Percentiles rank a stretch among this genome's conserved stretches.
Conservation (phyloP, 2,888 invertebrate genomes). For the Rhagonycha lutea region DNA sequence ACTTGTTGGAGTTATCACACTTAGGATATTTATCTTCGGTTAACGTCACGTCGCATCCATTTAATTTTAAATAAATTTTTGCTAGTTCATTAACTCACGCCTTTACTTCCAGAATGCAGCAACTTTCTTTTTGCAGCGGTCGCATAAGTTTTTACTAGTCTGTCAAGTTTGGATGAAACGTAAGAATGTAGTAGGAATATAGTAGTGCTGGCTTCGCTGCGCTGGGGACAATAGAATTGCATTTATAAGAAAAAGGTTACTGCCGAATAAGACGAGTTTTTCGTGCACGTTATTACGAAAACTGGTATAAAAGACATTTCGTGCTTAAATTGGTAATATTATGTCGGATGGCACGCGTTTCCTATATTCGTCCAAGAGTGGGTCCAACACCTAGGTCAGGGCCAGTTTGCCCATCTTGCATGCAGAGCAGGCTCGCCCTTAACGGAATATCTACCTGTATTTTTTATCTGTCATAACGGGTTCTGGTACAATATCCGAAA, state of each 20-base stretch:
- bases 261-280: constrained; percentile 32
- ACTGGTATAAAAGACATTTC: constrained; percentile 28
- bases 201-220: constrained; percentile 20
- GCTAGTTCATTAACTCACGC: constrained; percentile 12
- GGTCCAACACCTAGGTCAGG: constrained; percentile 42
- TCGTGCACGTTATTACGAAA: constrained; percentile 34
- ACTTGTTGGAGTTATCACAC: neutral
- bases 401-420: constrained; percentile 43
- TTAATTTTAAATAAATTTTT: neutral
- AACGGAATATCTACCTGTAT: constrained; percentile 38
- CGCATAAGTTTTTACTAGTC: constrained; percentile 37
- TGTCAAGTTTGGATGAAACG: constrained; percentile 34
- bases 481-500: constrained; percentile 13
- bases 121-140: constrained; percentile 13
- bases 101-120: constrained; percentile 18
- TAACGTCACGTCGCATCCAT: neutral
- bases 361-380: constrained; percentile 43
- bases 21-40: neutral
- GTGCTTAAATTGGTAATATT: constrained; percentile 16
- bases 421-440: constrained; percentile 43
- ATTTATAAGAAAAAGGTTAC: constrained; percentile 34
- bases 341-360: constrained; percentile 31
- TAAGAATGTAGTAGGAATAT: constrained; percentile 37
- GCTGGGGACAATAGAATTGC: constrained; percentile 35
- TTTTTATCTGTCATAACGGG: constrained; percentile 27